Conservation (phyloP, 2,888 invertebrate genomes). For the Caenorhabditis macrosperma region DNA sequence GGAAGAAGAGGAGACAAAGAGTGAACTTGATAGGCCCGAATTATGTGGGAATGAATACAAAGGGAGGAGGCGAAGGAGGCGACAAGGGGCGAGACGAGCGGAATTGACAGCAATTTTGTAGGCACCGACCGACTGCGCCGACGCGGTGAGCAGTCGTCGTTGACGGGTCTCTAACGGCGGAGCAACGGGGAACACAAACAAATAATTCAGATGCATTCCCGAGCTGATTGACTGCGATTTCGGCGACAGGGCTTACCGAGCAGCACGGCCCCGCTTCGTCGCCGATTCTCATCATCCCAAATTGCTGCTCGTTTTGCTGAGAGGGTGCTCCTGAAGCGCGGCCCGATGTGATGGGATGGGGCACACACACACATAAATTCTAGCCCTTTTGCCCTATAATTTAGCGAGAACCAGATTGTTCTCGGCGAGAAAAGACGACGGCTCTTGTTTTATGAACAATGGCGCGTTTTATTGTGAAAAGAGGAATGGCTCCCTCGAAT, state of each 20-base stretch:
- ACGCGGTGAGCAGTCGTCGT: constrained; percentile 19
- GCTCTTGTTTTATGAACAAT: constrained; percentile 15
- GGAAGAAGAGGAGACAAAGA: constrained; percentile 19
- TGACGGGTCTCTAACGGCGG: constrained; percentile 23
- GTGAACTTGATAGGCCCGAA: constrained; percentile 52
- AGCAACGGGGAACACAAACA: constrained; percentile 41
- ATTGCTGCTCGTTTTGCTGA: constrained; percentile 46
- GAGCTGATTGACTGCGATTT: constrained; percentile 57
- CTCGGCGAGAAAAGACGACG: not conserved
- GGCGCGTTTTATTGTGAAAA: not conserved
- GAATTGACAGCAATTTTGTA: constrained; percentile 58
- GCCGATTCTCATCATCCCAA: constrained; percentile 26
- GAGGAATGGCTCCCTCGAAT: too few relatives aligned
- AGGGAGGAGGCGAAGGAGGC: not conserved
- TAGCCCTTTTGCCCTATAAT: constrained; percentile 12
- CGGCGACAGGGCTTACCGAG: constrained; percentile 44
- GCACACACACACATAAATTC: constrained; percentile 31
- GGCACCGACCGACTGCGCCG: constrained; percentile 28
- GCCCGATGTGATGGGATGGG: not conserved
- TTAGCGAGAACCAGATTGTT: constrained; percentile 11
- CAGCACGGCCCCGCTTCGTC: constrained; percentile 7
- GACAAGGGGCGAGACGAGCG: not conserved
- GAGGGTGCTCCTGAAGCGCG: constrained; percentile 25
- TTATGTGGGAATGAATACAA: constrained; percentile 24
- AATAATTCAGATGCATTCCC: constrained; percentile 58